Percentiles rank a stretch among this genome's conserved stretches.
phyloP scores from a whole-genome alignment of 2,113 vertebrate genomes.

The Calidris pygmaea region DNA sequence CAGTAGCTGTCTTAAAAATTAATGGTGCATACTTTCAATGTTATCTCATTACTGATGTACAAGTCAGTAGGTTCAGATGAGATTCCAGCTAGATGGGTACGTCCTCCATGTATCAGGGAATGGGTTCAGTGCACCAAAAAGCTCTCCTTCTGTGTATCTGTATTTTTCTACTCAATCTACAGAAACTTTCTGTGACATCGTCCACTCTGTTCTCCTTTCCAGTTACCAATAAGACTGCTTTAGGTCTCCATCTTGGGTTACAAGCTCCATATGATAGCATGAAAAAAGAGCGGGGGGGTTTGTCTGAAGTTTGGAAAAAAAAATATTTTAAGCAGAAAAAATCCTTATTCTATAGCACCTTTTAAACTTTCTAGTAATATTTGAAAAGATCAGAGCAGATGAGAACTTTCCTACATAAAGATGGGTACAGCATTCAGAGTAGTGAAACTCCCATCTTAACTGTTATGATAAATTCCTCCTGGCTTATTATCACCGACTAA shows the following conservation, averaged over 20 bases:
- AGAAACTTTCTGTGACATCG: background rate
- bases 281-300: background rate
- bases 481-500: background rate
- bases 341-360: background rate
- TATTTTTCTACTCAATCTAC: background rate
- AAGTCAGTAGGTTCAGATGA: background rate
- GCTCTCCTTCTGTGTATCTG: background rate
- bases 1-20: slow-evolving; percentile 26
- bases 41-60: background rate
- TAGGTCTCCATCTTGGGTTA: background rate
- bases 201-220: background rate
- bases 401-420: background rate
- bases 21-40: background rate
- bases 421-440: background rate
- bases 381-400: background rate
- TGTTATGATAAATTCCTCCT: background rate
- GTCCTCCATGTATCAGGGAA: background rate
- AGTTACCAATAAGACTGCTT: background rate
- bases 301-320: background rate
- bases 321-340: background rate
- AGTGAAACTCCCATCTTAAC: background rate
- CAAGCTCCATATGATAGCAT: background rate
- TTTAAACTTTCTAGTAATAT: background rate
- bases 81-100: background rate
- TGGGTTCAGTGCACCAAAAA: background rate